Conservation (phyloP, 2,113 vertebrate species). For the Sinocyclocheilus maitianheensis region DNA sequence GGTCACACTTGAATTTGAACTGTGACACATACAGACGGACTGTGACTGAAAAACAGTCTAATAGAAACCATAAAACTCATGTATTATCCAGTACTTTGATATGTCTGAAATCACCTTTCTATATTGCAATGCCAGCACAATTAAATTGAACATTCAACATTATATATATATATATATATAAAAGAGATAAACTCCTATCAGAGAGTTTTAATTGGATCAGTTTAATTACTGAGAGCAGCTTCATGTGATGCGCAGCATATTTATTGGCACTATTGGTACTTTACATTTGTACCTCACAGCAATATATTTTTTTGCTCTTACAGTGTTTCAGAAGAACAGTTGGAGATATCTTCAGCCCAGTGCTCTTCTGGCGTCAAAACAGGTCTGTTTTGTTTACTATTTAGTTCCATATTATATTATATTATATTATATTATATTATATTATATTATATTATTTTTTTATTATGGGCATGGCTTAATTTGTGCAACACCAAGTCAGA, state of each 20-base stretch:
- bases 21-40: neutral
- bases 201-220: slow-evolving; percentile 51
- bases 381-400: no score
- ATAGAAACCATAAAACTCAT: neutral
- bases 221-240: slow-evolving; percentile 52
- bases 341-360: neutral
- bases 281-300: slow-evolving; percentile 35
- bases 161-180: no score
- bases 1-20: slow-evolving; percentile 21
- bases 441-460: no score
- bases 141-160: no score
- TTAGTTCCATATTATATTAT: no score
- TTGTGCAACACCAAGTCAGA: no score
- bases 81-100: neutral
- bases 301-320: neutral
- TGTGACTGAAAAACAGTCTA: neutral
- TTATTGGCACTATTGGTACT: slow-evolving; percentile 31
- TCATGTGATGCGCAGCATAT: slow-evolving; percentile 42
- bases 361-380: neutral
- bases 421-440: no score
- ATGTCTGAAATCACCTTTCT: neutral
- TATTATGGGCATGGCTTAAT: no score
- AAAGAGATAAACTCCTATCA: slow-evolving; percentile 52
- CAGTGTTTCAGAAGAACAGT: slow-evolving; percentile 1
- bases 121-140: no score